Conservation (phyloP, 2,888 invertebrate genomes). For the Anaspis maculata region DNA sequence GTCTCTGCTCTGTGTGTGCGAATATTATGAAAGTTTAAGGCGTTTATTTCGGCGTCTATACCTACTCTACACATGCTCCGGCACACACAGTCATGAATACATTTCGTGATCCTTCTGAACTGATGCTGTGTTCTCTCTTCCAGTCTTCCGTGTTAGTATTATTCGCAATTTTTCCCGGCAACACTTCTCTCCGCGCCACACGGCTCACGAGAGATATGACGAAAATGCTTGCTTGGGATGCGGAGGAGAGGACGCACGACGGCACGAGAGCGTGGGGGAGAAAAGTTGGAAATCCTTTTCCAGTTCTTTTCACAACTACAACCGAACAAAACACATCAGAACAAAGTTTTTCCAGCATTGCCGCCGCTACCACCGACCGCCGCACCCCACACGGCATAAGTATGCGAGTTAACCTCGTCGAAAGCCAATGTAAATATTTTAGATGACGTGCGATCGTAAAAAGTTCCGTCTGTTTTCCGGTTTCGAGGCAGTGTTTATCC, state of each 20-base stretch:
- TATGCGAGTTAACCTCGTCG: slow-evolving; percentile 2
- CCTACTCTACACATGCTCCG: slow-evolving; percentile 1
- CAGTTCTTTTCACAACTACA: slow-evolving; percentile 6
- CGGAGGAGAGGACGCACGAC: too few species aligned
- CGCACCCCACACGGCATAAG: too few species aligned
- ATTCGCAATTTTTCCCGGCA: not conserved
- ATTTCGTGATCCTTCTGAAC: too few species aligned
- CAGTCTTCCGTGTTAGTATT: not conserved
- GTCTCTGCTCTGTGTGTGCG: too few species aligned
- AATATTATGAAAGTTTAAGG: slow-evolving; percentile 7
- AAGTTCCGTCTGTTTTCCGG: slow-evolving; percentile 1
- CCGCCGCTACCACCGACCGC: too few species aligned
- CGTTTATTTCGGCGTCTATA: not conserved
- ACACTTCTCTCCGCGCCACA: slow-evolving; percentile 1
- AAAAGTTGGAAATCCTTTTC: slow-evolving; percentile 13
- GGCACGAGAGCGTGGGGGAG: slow-evolving; percentile 8
- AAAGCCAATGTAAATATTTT: slow-evolving; percentile 9
- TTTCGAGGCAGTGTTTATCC: too few species aligned
- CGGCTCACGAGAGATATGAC: not conserved
- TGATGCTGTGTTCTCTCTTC: too few species aligned
- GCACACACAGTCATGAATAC: not conserved
- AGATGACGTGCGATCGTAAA: slow-evolving; percentile 5
- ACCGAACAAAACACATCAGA: slow-evolving; percentile 11
- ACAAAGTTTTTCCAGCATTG: slow-evolving; percentile 8
- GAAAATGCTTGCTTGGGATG: slow-evolving; percentile 10